Conservation (phyloP, 1,140 invertebrate genomes). For the Dendroctonus ponderosae region DNA sequence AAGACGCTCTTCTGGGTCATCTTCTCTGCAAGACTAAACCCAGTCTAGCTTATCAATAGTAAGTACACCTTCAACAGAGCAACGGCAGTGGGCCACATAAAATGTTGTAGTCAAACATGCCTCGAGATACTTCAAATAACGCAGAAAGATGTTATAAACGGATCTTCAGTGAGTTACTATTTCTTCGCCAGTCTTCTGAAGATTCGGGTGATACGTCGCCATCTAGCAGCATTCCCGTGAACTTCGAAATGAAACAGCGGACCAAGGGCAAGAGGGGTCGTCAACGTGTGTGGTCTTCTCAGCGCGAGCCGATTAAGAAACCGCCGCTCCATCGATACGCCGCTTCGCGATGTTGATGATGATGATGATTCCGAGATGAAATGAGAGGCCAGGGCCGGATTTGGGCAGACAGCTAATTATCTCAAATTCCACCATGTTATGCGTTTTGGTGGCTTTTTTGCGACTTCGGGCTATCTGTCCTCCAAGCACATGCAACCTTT, state of each 20-base stretch:
- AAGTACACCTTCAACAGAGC: too few species aligned
- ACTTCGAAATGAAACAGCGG: neutral
- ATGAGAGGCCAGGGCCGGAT: slow-evolving; percentile 26
- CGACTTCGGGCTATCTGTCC: neutral
- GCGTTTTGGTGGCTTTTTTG: slow-evolving; percentile 8
- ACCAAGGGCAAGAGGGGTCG: slow-evolving; percentile 11
- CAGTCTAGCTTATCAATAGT: too few species aligned
- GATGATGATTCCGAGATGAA: slow-evolving; percentile 26
- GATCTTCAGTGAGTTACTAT: too few species aligned
- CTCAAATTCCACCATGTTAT: slow-evolving; percentile 13
- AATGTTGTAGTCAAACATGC: too few species aligned
- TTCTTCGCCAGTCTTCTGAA: too few species aligned
- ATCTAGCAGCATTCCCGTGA: slow-evolving; percentile 10
- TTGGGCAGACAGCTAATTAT: slow-evolving; percentile 22
- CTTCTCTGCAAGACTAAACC: too few species aligned
- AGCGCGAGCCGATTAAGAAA: slow-evolving; percentile 29
- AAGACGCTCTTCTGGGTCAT: too few species aligned
- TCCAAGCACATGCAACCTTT: neutral
- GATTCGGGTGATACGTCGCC: neutral
- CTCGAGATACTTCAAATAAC: too few species aligned
- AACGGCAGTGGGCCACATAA: too few species aligned
- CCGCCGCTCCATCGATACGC: slow-evolving; percentile 22
- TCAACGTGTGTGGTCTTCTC: slow-evolving; percentile 28
- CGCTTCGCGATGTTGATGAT: slow-evolving; percentile 7
- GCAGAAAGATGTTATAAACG: too few species aligned